phyloP scores from a whole-genome alignment of 1,140 invertebrate genomes.

The Physella acuta region DNA sequence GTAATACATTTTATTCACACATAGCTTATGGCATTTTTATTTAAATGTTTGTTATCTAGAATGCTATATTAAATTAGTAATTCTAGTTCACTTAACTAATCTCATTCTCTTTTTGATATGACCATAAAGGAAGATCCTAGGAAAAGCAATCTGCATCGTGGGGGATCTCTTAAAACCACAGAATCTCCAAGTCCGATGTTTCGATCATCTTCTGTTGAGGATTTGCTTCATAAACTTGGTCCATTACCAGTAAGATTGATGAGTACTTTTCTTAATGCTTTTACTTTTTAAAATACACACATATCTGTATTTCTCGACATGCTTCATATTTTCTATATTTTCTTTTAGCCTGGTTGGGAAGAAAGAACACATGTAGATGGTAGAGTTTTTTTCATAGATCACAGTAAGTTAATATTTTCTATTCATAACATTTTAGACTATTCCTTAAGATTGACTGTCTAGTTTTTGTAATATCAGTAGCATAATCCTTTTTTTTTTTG shows the following conservation, averaged over 20 bases:
- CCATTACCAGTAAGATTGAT: slow-evolving; percentile 71
- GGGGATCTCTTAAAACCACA: slow-evolving; percentile 28
- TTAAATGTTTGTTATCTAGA: no score
- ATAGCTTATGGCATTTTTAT: no score
- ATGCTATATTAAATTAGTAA: no score
- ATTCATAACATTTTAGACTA: not conserved
- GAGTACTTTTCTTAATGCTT: slow-evolving; percentile 36
- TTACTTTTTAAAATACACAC: slow-evolving; percentile 7
- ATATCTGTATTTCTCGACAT: not conserved
- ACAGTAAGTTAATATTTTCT: slow-evolving; percentile 71
- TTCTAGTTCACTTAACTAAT: no score
- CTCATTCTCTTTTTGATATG: not conserved
- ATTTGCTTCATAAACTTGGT: slow-evolving; percentile 81
- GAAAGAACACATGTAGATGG: slow-evolving; percentile 93
- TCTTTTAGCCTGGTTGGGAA: slow-evolving; percentile 87
- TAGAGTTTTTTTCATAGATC: slow-evolving; percentile 97
- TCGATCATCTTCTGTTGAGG: slow-evolving; percentile 51
- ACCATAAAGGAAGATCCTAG: slow-evolving; percentile 49
- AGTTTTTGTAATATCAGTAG: no score
- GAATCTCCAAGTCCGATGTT: slow-evolving; percentile 39
- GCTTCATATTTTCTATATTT: slow-evolving; percentile 31
- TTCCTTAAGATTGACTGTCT: not conserved
- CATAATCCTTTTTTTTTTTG: slow-evolving; percentile 12
- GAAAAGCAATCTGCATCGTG: slow-evolving; percentile 28
- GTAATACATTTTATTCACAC: slow-evolving; percentile 40